phyloP scores from a whole-genome alignment of 2,888 invertebrate genomes.

The Eulithis testata region DNA sequence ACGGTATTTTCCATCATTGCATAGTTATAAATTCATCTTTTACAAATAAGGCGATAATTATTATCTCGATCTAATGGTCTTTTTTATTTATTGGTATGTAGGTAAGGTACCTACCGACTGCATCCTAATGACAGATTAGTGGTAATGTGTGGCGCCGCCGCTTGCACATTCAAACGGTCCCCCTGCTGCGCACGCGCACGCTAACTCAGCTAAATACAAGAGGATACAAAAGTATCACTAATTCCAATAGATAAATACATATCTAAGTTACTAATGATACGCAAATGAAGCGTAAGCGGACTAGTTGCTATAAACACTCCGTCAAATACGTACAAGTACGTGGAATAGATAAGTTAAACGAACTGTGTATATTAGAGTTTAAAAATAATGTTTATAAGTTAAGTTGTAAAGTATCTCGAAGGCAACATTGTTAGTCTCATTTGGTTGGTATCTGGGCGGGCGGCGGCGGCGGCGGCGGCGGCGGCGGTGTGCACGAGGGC shows the following conservation, averaged over 20 bases:
- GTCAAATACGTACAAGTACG: no score
- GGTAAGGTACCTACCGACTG: constrained; percentile 1
- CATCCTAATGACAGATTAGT: constrained; percentile 42
- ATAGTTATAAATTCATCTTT: constrained; percentile 5
- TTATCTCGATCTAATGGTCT: constrained; percentile 8
- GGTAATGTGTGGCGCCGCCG: constrained; percentile 36
- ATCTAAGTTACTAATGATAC: no score
- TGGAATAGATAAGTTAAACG: no score
- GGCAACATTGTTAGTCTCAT: constrained; percentile 31
- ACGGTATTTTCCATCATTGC: constrained; percentile 9
- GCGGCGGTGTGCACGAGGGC: constrained; percentile 24
- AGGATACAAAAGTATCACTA: constrained; percentile 2
- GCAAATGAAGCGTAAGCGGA: no score
- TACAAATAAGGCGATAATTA: constrained; percentile 2
- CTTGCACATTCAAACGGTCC: no score
- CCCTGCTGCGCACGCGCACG: no score
- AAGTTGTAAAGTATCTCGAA: constrained; percentile 7
- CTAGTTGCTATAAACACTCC: no score
- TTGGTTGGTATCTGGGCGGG: constrained; percentile 25
- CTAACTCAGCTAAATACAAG: not conserved
- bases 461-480: constrained; percentile 35
- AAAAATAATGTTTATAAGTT: not conserved
- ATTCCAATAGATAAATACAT: no score
- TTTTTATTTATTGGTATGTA: no score
- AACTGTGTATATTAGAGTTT: not conserved